A percentile compares a stretch with the other conserved stretches of the same genome.
Evolutionary conservation across 2,888 invertebrate species (phyloP).

Genomic region (Alentia gelatinosa): DNA sequence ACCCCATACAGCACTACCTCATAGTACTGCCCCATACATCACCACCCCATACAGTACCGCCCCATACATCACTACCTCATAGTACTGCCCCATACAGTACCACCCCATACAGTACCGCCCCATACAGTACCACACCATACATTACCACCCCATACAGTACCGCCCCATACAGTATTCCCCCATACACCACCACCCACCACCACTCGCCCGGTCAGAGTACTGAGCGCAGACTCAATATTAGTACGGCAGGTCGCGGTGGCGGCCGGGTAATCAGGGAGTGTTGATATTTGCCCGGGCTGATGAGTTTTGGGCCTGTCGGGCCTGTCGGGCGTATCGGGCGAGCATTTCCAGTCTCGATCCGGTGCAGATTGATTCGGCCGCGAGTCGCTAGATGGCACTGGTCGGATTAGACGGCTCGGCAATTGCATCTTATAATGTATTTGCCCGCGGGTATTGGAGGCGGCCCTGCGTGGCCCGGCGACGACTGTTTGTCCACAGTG

Average conservation of each 20-base stretch:
- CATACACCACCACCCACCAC: no score
- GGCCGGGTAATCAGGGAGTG: not conserved
- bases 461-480: not conserved
- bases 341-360: conserved; percentile 22
- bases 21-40: no score
- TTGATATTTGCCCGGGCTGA: conserved; percentile 35
- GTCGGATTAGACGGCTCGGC: not conserved
- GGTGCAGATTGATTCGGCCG: conserved; percentile 25
- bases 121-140: no score
- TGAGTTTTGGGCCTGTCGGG: conserved; percentile 27
- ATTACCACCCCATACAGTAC: no score
- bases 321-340: conserved; percentile 30
- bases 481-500: not conserved
- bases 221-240: not conserved
- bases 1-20: no score
- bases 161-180: no score
- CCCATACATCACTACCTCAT: no score
- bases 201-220: no score
- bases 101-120: no score
- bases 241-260: no score
- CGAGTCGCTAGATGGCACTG: not conserved
- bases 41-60: no score
- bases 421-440: conserved; percentile 47
- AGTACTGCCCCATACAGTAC: no score
- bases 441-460: conserved; percentile 43